phyloP scores from a whole-genome alignment of 2,888 invertebrate species.

The Epicampocera succincta region DNA sequence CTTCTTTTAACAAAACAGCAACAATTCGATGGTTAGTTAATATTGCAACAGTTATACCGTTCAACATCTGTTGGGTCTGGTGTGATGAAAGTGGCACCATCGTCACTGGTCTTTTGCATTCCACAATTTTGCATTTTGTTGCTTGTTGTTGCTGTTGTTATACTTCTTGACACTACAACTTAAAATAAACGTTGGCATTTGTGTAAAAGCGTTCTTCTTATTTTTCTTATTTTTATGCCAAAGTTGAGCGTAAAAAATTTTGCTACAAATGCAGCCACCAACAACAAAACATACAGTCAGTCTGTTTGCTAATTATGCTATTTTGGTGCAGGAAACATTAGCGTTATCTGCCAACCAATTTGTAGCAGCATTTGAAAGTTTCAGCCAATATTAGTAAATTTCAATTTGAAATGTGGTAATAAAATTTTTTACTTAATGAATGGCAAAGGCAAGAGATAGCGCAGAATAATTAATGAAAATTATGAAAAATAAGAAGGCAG shows the following conservation, averaged over 20 bases:
- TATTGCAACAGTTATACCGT: conserved; percentile 38
- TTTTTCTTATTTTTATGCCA: conserved; percentile 10
- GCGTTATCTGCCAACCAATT: conserved; percentile 55
- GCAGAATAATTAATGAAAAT: conserved; percentile 22
- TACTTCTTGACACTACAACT: conserved; percentile 36
- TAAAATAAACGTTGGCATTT: conserved; percentile 51
- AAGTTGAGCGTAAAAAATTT: conserved; percentile 46
- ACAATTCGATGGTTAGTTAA: conserved; percentile 14
- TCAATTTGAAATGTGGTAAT: conserved; percentile 16
- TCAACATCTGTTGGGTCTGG: conserved; percentile 48
- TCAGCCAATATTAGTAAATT: conserved; percentile 38
- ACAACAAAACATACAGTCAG: conserved; percentile 16
- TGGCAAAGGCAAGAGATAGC: conserved; percentile 38
- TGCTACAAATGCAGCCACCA: conserved; percentile 37
- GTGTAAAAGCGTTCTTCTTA: conserved; percentile 23
- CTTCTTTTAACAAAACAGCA: background rate
- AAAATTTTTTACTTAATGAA: conserved; percentile 14
- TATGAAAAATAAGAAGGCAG: background rate
- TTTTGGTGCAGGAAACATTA: conserved; percentile 53
- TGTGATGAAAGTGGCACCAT: conserved; percentile 46
- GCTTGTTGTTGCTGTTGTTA: background rate
- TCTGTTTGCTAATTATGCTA: conserved; percentile 56
- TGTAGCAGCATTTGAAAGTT: conserved; percentile 43
- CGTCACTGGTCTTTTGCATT: conserved; percentile 29
- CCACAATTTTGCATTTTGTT: conserved; percentile 2